A percentile compares a stretch with the other conserved stretches of the same genome.
Conservation (phyloP, 2,888 invertebrate genomes). For the Melieria crassipennis region DNA sequence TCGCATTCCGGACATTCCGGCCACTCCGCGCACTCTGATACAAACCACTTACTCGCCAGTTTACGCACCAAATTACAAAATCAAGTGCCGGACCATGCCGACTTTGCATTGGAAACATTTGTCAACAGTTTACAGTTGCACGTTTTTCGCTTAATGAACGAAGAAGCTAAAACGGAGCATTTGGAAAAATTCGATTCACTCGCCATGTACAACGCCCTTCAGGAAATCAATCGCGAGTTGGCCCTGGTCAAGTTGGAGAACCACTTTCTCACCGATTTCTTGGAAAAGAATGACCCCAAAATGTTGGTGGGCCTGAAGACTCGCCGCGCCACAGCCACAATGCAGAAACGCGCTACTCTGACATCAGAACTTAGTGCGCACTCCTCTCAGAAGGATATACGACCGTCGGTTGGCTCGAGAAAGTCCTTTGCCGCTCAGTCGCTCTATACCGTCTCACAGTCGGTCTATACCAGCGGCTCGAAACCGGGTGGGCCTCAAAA, state of each 20-base stretch:
- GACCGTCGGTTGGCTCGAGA: constrained; percentile 46
- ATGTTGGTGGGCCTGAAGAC: constrained; percentile 56
- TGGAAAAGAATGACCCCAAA: constrained; percentile 61
- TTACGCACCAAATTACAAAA: constrained; percentile 3
- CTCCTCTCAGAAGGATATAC: constrained; percentile 36
- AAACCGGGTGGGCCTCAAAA: constrained; percentile 39
- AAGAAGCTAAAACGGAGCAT: constrained; percentile 42
- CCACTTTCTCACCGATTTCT: constrained; percentile 56
- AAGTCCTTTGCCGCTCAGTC: constrained; percentile 42
- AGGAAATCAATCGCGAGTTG: constrained; percentile 53
- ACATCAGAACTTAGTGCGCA: constrained; percentile 11
- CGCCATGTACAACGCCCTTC: constrained; percentile 51
- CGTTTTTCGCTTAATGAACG: constrained; percentile 41
- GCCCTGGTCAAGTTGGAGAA: constrained; percentile 57
- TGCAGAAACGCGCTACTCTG: constrained; percentile 21
- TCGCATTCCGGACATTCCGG: neutral
- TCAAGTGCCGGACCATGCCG: constrained; percentile 26
- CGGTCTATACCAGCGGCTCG: constrained; percentile 29
- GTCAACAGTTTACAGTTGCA: constrained; percentile 48
- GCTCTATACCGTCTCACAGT: constrained; percentile 41
- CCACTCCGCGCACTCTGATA: neutral
- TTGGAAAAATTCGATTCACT: constrained; percentile 51
- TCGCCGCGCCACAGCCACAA: constrained; percentile 44
- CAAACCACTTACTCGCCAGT: too few relatives aligned
- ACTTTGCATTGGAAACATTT: constrained; percentile 48